Evolutionary conservation across 2,888 invertebrate genomes (phyloP), one percentile per base, ranked within the genome.

Genomic region (Mamestra brassicae): DNA sequence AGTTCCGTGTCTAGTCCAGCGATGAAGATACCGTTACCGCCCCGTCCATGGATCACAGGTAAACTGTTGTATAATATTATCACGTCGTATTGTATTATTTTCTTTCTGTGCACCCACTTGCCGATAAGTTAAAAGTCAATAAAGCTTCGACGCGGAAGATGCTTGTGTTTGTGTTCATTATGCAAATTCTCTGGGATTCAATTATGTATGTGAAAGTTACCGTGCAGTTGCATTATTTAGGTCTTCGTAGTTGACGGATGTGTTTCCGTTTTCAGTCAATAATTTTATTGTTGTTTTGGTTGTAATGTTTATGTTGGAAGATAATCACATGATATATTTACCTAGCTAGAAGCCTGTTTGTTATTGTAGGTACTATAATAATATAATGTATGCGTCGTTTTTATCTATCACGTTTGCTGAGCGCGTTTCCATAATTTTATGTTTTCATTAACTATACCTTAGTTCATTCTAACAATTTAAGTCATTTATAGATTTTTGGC

Each of bases 21-120:
- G 67, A 92, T 96, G 92, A 96, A 95, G 93, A 95, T 97, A 93
- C 97, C 97, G 89, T 92, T 96, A 88, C 97, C 96, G 81, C 97
- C 97, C 86, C 94, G 95, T 89, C 90, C 95, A 87, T 96, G 95
- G 95, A 94, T 95, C 78, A 95, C 96, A 93, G 96, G 96, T 96
- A 92, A 87, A 74, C 38, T 74, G 58, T 80, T 80, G 78, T 68
- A 63, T 82, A 88, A 81, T 76, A 83, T 76, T 80, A 86, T 83
- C 86, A 74, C 47, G 64, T 71, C 57, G 42, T 84, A 71, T 81
- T 66, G n/a, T 55, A 47, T 72, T 83, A 69, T 69, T 58, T 61
- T 34, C 10, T 64, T 57, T 65, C 10, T 5, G 38, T 52, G 26
- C 17, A 65, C 42, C 34, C 36, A 57, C 26, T 58, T 54, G 7